Evolutionary conservation across 2,888 invertebrate genomes (phyloP), one percentile per base, ranked within the genome.

Genomic region (Liodrosophila aerea): DNA sequence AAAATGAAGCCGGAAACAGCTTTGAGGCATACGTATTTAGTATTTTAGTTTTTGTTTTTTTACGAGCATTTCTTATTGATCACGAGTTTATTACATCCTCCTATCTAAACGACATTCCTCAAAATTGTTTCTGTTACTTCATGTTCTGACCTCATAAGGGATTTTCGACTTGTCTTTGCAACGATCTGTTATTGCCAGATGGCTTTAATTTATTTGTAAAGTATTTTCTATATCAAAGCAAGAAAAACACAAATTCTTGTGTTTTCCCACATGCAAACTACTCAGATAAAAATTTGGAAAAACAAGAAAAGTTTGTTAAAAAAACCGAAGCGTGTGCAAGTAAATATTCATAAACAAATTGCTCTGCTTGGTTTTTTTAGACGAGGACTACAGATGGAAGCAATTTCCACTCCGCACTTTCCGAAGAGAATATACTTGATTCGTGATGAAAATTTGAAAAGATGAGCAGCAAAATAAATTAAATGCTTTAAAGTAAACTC

Each of bases 171-270:
- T 45, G 15, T 56, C 33, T 59, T 41, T 31, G 43, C 13, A 60
- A 65, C 53, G 78, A 74, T 61, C 61, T 75, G 85, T 59, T 81
- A 82, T 70, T 76, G 73, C 78, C 78, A 78, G 86, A 78, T 78
- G 78, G 78, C 78, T 76, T 86, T 86, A 86, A 78, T 78, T 78
- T 78, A 84, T 78, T 86, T 86, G 78, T 84, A 66, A 76, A 84
- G 81, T 84, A 85, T 78, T 78, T 78, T 66, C 77, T 62, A 78
- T 84, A 86, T 78, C 86, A 86, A 84, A 86, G 86, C 61, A 76
- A 61, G 58, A 59, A 64, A 81, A 84, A 78, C 64, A 84, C 86
- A 62, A 67, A 69, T 62, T 64, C 64, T 13, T 73, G 39, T 73
- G 53, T 61, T 72, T 71, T 71, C 11, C 60, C 72, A 70, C 64